A percentile compares a stretch with the other conserved stretches of the same genome.
These are phyloP conservation scores for Shinisaurus crocodilurus DNA, from an alignment of 2,113 vertebrate species.

Conservation along the genomic window DNA sequence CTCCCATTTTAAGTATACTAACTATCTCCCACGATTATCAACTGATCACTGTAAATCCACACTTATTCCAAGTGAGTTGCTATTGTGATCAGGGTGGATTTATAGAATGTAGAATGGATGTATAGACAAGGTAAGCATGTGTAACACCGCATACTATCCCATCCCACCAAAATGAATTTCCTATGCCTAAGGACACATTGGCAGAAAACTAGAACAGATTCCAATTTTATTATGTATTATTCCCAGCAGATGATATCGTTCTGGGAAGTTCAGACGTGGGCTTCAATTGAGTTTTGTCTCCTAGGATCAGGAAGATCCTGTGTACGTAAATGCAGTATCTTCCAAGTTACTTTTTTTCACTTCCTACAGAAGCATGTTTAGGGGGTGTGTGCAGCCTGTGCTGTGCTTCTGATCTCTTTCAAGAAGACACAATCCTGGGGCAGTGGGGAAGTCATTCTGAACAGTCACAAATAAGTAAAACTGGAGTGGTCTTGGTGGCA, in stretches of 20 bases:
- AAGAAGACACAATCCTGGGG: neutral
- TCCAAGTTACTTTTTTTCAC: no score
- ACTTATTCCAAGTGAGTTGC: no score
- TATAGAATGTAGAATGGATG: neutral
- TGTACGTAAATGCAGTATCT: no score
- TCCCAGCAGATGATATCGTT: neutral
- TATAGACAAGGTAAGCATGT: neutral
- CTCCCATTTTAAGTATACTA: no score
- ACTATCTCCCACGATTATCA: no score
- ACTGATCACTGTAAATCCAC: no score
- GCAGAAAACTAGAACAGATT: neutral
- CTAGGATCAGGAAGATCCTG: neutral
- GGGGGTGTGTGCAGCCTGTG: neutral
- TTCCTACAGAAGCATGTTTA: neutral
- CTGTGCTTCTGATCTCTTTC: neutral
- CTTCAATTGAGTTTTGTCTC: neutral
- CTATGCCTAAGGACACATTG: neutral
- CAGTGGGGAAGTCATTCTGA: neutral
- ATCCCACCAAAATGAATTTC: neutral
- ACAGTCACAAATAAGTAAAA: neutral
- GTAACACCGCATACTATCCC: neutral
- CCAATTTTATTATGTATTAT: neutral
- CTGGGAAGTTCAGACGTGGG: neutral
- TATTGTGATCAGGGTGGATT: neutral
- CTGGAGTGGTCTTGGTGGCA: neutral